Base-by-base conservation (phyloP, 2,797 vertebrate genomes). In the Cyprinodon diabolis region DNA sequence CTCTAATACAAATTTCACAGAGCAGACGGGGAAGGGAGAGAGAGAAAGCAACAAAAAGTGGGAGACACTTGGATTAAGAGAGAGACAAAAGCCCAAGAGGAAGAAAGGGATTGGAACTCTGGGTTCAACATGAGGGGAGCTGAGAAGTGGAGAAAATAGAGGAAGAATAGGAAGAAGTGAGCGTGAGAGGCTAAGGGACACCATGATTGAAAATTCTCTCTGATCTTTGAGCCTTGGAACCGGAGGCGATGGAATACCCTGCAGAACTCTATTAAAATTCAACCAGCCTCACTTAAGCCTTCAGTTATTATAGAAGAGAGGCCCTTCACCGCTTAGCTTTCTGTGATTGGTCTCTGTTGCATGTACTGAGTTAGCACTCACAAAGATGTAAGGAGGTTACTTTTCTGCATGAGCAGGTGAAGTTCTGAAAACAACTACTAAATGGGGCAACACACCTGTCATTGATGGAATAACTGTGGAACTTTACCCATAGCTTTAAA, bases 251-350 rank as follows among this genome's bases (percentile, higher is more conserved):
- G 87, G 90, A 90, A 90, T 86, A 90, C 87, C 92, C 91, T 30
- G 88, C 88, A 92, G 91, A 91, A 92, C 82, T 89, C 83, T 72
- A 92, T 93, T 94, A 91, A 93, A 90, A 94, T 94, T 94, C 91
- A 94, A 75, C 89, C 82, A 87, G 85, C 81, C 73, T 81, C 78
- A 75, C 81, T 84, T 91, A 91, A 85, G 84, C 87, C 77, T 77
- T 81, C 81, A 54, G 89, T 94, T 92, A 92, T 91, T 91, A 92
- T 92, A 93, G 86, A 90, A 88, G 85, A 79, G 86, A 85, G 76
- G 82, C 86, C 81, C 80, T 47, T 78, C 84, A 77, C 77, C 63
- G 84, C 85, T 90, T 84, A 77, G 81, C 87, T 75, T 69, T 85
- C 80, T 83, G 60, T 86, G 82, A 87, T 84, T 86, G 83, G 80